Evolutionary conservation across 2,888 invertebrate species (phyloP).

Genomic region (Campopleginae sp.): DNA sequence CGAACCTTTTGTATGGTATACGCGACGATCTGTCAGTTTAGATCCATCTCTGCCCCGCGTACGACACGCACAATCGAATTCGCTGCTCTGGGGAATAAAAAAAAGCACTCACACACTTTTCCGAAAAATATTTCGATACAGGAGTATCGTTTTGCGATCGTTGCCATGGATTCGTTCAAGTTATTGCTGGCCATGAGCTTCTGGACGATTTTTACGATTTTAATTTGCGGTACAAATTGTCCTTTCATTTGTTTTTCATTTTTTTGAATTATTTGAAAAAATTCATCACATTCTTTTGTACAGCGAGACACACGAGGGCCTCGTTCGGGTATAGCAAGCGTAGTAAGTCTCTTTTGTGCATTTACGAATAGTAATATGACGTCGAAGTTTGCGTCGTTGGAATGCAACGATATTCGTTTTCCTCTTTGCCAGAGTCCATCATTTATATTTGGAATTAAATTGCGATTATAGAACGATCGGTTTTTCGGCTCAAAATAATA

Average conservation of each 20-base stretch:
- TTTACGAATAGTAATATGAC: no score
- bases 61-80: slow-evolving; percentile 38
- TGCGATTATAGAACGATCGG: not conserved
- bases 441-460: no score
- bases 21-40: slow-evolving; percentile 39
- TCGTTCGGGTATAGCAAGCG: slow-evolving; percentile 74
- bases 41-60: slow-evolving; percentile 33
- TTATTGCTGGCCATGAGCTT: slow-evolving; percentile 6
- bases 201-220: slow-evolving; percentile 29
- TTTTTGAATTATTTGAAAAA: not conserved
- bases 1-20: slow-evolving; percentile 31
- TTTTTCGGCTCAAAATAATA: no score
- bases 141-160: slow-evolving; percentile 10
- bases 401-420: no score
- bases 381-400: no score
- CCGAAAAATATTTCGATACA: slow-evolving; percentile 12
- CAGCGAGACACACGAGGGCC: slow-evolving; percentile 24
- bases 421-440: no score
- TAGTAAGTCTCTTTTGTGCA: slow-evolving; percentile 64
- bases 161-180: slow-evolving; percentile 43
- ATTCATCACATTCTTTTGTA: slow-evolving; percentile 30
- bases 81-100: slow-evolving; percentile 11
- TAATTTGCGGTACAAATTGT: slow-evolving; percentile 27
- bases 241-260: not conserved
- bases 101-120: not conserved